These are phyloP conservation scores for Acyrthosiphon pisum DNA, from an alignment of 1,140 invertebrate genomes.

Conservation along the genomic window DNA sequence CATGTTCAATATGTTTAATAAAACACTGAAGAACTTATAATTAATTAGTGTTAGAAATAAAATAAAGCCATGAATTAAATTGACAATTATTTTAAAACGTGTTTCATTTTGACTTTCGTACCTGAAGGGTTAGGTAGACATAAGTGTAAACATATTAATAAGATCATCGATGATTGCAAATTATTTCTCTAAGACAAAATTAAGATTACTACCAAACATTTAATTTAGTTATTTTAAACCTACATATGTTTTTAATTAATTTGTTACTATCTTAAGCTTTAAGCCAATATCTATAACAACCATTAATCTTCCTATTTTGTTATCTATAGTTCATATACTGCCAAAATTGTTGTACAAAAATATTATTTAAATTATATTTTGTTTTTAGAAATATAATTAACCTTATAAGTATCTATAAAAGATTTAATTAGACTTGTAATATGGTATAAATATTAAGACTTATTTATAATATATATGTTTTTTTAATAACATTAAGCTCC, in stretches of 20 bases:
- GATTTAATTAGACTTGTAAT: background rate
- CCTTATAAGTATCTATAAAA: background rate
- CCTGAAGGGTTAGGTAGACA: background rate
- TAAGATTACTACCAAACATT: too few relatives aligned
- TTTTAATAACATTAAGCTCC: background rate
- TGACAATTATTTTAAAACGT: background rate
- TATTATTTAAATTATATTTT: too few relatives aligned
- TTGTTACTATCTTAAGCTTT: too few relatives aligned
- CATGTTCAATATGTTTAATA: background rate
- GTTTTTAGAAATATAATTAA: too few relatives aligned
- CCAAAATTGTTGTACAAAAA: too few relatives aligned
- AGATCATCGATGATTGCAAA: background rate
- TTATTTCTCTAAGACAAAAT: background rate
- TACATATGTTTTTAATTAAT: too few relatives aligned
- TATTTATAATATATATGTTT: background rate
- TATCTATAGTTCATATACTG: too few relatives aligned
- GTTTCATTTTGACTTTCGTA: background rate
- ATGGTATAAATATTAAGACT: background rate
- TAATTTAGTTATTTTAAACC: too few relatives aligned
- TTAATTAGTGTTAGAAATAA: background rate
- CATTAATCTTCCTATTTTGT: too few relatives aligned
- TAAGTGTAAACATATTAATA: background rate
- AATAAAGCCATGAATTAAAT: background rate
- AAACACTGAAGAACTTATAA: background rate
- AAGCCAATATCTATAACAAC: too few relatives aligned